These are phyloP conservation scores for Cepphus grylle DNA, from an alignment of 2,113 vertebrate genomes.

Conservation along the genomic window DNA sequence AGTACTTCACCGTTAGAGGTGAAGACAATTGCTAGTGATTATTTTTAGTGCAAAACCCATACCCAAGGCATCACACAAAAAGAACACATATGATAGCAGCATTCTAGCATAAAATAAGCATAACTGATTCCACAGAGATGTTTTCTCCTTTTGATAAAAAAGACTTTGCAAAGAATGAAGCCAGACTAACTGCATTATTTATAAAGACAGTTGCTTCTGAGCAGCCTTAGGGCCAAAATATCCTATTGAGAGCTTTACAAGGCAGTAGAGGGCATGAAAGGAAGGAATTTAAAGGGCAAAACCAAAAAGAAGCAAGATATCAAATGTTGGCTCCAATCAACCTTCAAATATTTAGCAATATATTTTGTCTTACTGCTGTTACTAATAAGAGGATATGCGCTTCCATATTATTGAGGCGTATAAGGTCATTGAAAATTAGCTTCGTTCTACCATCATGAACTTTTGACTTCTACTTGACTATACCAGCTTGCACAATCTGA, in stretches of 20 bases:
- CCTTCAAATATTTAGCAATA: not conserved
- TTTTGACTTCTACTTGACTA: not conserved
- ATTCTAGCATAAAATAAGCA: not conserved
- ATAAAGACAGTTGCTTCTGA: not conserved
- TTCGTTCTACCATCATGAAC: not conserved
- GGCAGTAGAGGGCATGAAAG: not conserved
- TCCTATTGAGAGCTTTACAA: not conserved
- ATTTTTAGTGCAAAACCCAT: not conserved
- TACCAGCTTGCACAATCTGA: not conserved
- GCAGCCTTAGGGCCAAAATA: not conserved
- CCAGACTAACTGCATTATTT: not conserved
- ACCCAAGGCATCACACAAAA: not conserved
- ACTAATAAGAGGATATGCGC: not conserved
- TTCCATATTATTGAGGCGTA: not conserved
- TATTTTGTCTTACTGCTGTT: not conserved
- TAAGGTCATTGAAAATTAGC: not conserved
- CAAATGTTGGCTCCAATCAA: not conserved
- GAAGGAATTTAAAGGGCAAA: not conserved
- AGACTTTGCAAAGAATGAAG: not conserved
- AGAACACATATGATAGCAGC: not conserved
- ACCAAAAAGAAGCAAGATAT: not conserved
- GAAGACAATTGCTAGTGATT: not conserved
- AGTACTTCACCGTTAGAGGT: not conserved
- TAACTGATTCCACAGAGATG: not conserved
- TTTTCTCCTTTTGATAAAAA: not conserved